Conservation (phyloP, 2,113 vertebrate genomes). For the Petaurus breviceps region DNA sequence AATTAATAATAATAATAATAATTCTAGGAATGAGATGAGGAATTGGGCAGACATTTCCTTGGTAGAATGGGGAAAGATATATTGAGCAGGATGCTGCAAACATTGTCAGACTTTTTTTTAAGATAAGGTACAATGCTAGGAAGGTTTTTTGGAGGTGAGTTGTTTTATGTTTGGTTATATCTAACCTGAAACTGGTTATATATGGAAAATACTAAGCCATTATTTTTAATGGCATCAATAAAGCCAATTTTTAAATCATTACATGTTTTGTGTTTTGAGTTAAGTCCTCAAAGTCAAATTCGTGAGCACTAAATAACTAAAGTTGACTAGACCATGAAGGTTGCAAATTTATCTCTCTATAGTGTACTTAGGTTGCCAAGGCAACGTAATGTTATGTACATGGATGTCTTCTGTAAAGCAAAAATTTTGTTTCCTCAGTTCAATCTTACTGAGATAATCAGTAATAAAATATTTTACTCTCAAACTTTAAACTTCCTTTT, state of each 20-base stretch:
- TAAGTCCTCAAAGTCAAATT: not conserved
- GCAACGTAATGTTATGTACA: not conserved
- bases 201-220: too few species aligned
- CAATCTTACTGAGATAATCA: not conserved
- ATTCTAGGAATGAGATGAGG: not conserved
- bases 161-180: not conserved
- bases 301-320: not conserved
- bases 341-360: too few species aligned
- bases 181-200: too few species aligned
- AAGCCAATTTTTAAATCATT: too few species aligned
- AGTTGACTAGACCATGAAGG: not conserved
- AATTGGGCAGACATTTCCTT: not conserved
- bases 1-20: not conserved
- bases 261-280: not conserved
- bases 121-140: not conserved
- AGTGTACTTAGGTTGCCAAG: not conserved
- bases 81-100: not conserved
- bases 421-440: not conserved
- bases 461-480: not conserved
- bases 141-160: not conserved
- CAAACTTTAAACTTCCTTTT: not conserved
- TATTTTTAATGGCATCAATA: too few species aligned
- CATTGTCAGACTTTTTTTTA: not conserved
- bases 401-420: not conserved
- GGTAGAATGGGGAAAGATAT: not conserved